Evolutionary conservation across 2,797 vertebrate species (phyloP).

Genomic region (Lophotriccus pileatus): DNA sequence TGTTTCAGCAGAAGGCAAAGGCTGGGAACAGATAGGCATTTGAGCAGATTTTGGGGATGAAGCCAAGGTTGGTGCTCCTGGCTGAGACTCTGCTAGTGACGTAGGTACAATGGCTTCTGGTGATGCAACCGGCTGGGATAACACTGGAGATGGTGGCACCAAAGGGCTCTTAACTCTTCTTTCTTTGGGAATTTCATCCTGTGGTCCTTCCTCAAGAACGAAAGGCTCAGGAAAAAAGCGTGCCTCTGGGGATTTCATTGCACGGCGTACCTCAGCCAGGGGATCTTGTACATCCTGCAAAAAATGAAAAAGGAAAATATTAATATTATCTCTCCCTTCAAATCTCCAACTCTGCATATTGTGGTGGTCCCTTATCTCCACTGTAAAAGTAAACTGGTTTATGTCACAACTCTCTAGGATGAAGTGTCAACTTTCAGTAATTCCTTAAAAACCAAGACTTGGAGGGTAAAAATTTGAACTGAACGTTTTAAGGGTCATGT

Average conservation of each 20-base stretch:
- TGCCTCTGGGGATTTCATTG: constrained; percentile 71
- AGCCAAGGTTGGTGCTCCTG: constrained; percentile 42
- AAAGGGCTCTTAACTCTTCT: constrained; percentile 59
- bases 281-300: constrained; percentile 20
- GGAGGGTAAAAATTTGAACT: background rate
- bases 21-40: constrained; percentile 90
- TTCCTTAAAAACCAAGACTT: background rate
- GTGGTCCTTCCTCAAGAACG: constrained; percentile 58
- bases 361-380: background rate
- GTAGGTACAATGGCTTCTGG: constrained; percentile 77
- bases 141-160: constrained; percentile 74
- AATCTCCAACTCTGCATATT: background rate
- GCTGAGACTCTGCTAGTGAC: constrained; percentile 74
- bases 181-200: constrained; percentile 60
- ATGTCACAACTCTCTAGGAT: background rate
- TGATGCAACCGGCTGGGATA: constrained; percentile 83
- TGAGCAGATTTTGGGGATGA: constrained; percentile 67
- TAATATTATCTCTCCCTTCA: background rate
- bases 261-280: background rate
- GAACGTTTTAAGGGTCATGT: background rate
- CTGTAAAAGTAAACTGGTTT: background rate
- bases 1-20: constrained; percentile 84
- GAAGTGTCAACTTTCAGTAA: background rate
- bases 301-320: background rate
- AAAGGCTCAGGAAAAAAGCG: constrained; percentile 83